Evolutionary conservation across 2,113 vertebrate genomes (phyloP), one percentile per base, ranked within the genome.

Genomic region (Corythaeola cristata): DNA sequence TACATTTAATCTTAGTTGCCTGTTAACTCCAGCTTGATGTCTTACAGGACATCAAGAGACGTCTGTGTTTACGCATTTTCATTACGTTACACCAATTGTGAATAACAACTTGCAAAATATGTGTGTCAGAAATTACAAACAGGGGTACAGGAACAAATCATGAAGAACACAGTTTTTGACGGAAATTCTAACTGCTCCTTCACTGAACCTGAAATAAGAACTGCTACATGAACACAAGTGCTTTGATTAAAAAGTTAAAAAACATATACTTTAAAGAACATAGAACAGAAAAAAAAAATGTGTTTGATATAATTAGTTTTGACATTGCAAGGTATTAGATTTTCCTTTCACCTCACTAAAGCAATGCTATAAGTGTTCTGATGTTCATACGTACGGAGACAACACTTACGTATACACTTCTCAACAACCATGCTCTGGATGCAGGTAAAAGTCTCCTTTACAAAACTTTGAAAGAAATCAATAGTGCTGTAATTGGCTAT

Each of bases 361-460:
- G 13, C 32, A 59, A 35, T 15, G 20, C 53, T 45, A 4, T 10
- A 49, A 47, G 30, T 28, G n/a, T 67, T 67, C 1, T 33, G n/a
- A 55, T 55, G 49, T 13, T 56, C 13, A 19, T 2, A 33, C 22
- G 41, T 17, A 69, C 21, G 45, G 19, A 75, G 35, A 56, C 50
- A 75, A 4, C 35, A 52, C 47, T 30, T 45, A 8, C 0, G 1
- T 23, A 27, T 5, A 23, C 5, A 24, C 4, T 47, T 39, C 59
- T 71, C 47, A 86, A 30, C 16, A 50, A 24, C 35, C 62, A 41
- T 4, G 16, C 16, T 37, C 53, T 41, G 50, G 35, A 56, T 60
- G 52, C 45, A 83, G 62, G 45, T 56, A 14, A 24, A 77, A 88
- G 41, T 26, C 52, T 93, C 62, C 33, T 75, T 49, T 27, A 62